phyloP scores from a whole-genome alignment of 2,888 invertebrate species.

The Chesias legatella region DNA sequence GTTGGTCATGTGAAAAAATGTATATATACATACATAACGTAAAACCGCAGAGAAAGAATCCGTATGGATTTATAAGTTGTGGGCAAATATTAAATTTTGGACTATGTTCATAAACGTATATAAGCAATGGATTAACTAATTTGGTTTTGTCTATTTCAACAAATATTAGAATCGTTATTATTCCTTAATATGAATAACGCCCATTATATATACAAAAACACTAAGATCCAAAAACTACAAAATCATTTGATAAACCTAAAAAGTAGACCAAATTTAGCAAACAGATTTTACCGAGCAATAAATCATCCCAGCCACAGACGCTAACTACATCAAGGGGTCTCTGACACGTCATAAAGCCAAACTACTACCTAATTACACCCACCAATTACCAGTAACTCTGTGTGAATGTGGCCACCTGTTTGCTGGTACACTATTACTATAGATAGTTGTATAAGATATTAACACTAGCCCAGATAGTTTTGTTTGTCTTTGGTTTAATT shows the following conservation, averaged over 20 bases:
- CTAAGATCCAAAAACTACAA: no score
- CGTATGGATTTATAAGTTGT: no score
- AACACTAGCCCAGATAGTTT: not conserved
- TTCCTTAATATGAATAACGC: slow-evolving; percentile 1
- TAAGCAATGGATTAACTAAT: no score
- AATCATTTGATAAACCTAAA: not conserved
- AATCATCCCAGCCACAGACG: slow-evolving; percentile 42
- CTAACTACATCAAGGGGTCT: slow-evolving; percentile 49
- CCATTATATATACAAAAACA: no score
- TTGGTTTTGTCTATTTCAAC: no score
- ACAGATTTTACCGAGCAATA: slow-evolving; percentile 28
- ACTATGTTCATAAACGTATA: no score
- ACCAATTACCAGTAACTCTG: slow-evolving; percentile 47
- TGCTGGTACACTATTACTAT: not conserved
- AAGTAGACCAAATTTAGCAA: not conserved
- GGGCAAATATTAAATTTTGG: no score
- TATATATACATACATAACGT: no score
- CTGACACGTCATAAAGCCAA: slow-evolving; percentile 39
- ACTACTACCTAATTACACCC: slow-evolving; percentile 46
- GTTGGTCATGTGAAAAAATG: no score
- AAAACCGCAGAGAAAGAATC: no score
- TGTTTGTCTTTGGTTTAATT: no score
- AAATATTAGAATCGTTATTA: no score
- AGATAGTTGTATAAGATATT: not conserved
- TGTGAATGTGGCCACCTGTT: slow-evolving; percentile 29